These are phyloP conservation scores for Drosophila siamana DNA, from an alignment of 2,888 invertebrate species.

Conservation along the genomic window DNA sequence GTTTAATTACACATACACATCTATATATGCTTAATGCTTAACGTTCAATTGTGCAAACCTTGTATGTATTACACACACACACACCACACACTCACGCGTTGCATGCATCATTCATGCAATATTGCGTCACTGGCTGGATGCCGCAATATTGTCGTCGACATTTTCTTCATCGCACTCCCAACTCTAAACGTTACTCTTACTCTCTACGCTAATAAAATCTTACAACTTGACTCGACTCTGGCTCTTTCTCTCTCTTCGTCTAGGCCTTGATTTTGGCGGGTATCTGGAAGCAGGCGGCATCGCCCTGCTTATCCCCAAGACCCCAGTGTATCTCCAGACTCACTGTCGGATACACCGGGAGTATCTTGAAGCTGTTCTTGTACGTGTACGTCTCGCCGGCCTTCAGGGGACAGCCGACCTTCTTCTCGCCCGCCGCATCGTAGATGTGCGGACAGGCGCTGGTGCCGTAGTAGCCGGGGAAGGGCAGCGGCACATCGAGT, in stretches of 20 bases:
- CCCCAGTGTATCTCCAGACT: constrained; percentile 89
- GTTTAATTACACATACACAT: constrained; percentile 16
- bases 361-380: constrained; percentile 88
- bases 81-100: constrained; percentile 23
- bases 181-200: constrained; percentile 15
- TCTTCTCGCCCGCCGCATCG: constrained; percentile 87
- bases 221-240: constrained; percentile 13
- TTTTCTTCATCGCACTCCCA: constrained; percentile 11
- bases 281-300: constrained; percentile 89
- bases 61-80: not conserved
- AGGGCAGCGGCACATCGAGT: constrained; percentile 89
- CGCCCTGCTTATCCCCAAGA: constrained; percentile 85
- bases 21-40: constrained; percentile 17
- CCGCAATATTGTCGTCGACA: constrained; percentile 63
- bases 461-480: constrained; percentile 91
- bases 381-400: constrained; percentile 89
- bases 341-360: constrained; percentile 86
- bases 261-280: constrained; percentile 88
- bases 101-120: constrained; percentile 41
- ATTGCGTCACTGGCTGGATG: constrained; percentile 76
- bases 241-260: no score
- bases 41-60: constrained; percentile 2
- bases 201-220: constrained; percentile 24
- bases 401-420: constrained; percentile 89
- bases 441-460: constrained; percentile 89